phyloP scores from a whole-genome alignment of 1,140 invertebrate species.

The Diachasmimorpha longicaudata region DNA sequence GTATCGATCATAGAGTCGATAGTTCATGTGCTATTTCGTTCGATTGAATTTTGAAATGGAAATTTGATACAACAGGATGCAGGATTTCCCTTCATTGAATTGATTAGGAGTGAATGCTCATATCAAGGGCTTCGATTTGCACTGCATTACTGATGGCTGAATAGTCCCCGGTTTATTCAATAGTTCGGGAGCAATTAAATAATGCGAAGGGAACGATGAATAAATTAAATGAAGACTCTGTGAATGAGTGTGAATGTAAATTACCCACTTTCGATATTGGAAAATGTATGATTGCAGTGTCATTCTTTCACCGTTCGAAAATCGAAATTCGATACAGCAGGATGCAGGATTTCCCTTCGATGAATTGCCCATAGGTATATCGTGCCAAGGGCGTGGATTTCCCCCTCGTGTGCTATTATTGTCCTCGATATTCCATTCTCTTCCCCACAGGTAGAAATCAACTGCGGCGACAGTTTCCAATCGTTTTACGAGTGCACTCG shows the following conservation, averaged over 20 bases:
- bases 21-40: background rate
- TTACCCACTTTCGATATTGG: background rate
- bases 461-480: background rate
- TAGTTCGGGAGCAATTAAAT: background rate
- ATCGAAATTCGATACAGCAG: constrained; percentile 4
- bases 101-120: background rate
- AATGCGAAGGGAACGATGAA: background rate
- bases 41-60: background rate
- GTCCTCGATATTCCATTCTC: constrained; percentile 1
- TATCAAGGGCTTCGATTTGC: background rate
- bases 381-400: background rate
- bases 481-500: background rate
- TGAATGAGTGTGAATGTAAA: background rate
- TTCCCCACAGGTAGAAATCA: background rate
- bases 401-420: background rate
- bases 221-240: background rate
- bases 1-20: background rate
- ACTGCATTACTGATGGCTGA: background rate
- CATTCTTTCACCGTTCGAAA: background rate
- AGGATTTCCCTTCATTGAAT: background rate
- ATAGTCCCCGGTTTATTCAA: background rate
- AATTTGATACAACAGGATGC: background rate
- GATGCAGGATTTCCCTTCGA: background rate
- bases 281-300: background rate
- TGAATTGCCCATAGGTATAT: background rate